Evolutionary conservation across 2,888 invertebrate species (phyloP).

Genomic region (Carabus problematicus): DNA sequence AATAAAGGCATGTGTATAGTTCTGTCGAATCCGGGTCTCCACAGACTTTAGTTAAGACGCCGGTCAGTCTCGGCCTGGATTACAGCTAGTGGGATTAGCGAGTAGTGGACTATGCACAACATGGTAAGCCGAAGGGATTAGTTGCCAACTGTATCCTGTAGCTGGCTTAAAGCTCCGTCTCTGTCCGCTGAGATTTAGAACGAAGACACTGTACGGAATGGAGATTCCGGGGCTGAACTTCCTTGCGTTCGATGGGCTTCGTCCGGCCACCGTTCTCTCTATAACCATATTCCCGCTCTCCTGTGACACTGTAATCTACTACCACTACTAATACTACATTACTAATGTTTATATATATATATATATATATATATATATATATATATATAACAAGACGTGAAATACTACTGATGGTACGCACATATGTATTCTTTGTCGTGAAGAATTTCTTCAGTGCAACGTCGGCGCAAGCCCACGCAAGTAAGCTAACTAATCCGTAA

Average conservation of each 20-base stretch:
- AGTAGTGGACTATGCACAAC: constrained; percentile 60
- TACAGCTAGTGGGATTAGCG: constrained; percentile 61
- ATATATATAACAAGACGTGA: too few species aligned
- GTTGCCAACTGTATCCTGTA: constrained; percentile 57
- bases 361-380: constrained; percentile 1
- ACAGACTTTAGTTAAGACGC: constrained; percentile 58
- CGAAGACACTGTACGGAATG: too few species aligned
- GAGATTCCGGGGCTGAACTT: too few species aligned
- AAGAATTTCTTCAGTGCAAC: constrained; percentile 31
- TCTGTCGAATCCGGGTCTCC: constrained; percentile 28
- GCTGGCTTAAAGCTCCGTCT: constrained; percentile 51
- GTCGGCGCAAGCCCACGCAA: constrained; percentile 58
- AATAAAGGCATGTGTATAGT: constrained; percentile 16
- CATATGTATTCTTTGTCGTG: constrained; percentile 24
- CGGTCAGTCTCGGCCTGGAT: constrained; percentile 60
- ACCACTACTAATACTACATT: too few species aligned
- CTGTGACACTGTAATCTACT: too few species aligned
- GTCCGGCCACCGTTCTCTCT: too few species aligned
- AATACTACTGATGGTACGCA: too few species aligned
- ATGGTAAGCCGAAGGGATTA: constrained; percentile 61
- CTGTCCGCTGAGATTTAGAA: constrained; percentile 57
- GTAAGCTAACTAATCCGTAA: constrained; percentile 69
- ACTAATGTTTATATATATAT: constrained; percentile 9
- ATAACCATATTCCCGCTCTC: too few species aligned
- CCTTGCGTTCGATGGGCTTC: too few species aligned